Evolutionary conservation across 1,140 invertebrate genomes (phyloP).

Genomic region (Orussus abietinus): DNA sequence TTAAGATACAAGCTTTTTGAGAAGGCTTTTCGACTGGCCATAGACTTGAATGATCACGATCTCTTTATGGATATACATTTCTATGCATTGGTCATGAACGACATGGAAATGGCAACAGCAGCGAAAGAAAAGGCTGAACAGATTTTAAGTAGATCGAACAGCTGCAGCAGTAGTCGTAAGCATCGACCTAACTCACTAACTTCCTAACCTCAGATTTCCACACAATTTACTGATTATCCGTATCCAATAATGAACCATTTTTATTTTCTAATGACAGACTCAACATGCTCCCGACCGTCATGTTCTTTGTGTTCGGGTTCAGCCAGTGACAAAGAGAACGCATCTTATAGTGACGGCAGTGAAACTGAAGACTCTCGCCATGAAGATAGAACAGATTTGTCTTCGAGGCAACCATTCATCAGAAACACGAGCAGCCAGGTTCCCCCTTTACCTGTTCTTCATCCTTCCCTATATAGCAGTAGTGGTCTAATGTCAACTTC

Average conservation of each 20-base stretch:
- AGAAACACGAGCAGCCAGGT: conserved; percentile 45
- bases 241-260: conserved; percentile 3
- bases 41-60: conserved; percentile 78
- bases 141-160: conserved; percentile 58
- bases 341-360: conserved; percentile 43
- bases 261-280: conserved; percentile 43
- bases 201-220: conserved; percentile 11
- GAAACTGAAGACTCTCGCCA: conserved; percentile 39
- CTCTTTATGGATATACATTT: conserved; percentile 82
- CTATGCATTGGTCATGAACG: conserved; percentile 66
- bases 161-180: conserved; percentile 54
- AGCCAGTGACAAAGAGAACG: conserved; percentile 46
- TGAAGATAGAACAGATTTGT: conserved; percentile 31
- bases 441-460: conserved; percentile 36
- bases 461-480: conserved; percentile 26
- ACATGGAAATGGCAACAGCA: conserved; percentile 68
- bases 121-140: conserved; percentile 71
- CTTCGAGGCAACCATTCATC: conserved; percentile 34
- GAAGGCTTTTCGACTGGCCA: conserved; percentile 80
- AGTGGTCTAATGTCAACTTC: conserved; percentile 34
- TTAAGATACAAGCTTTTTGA: conserved; percentile 70
- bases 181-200: conserved; percentile 23
- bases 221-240: conserved; percentile 1
- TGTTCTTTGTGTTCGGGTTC: conserved; percentile 55
- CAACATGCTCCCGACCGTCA: conserved; percentile 57